phyloP scores from a whole-genome alignment of 2,113 vertebrate species.

The Scomber colias region DNA sequence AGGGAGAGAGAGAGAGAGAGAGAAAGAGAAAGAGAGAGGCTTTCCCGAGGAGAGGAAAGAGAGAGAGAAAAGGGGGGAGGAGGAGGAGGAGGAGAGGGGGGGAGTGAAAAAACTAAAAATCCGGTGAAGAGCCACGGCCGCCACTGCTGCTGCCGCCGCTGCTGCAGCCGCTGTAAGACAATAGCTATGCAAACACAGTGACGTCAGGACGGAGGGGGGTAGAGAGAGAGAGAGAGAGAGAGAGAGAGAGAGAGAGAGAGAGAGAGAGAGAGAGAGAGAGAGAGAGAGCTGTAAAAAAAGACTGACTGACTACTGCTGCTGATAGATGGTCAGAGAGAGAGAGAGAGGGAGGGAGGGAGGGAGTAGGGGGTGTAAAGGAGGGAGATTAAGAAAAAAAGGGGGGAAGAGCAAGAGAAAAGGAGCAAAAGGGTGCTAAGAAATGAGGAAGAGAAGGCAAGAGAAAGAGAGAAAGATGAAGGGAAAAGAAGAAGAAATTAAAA shows the following conservation, averaged over 20 bases:
- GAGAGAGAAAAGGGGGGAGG: slow-evolving; percentile 2
- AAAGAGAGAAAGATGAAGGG: neutral
- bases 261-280: slow-evolving; percentile 20
- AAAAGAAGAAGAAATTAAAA: neutral
- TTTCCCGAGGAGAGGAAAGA: slow-evolving; percentile 69
- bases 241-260: slow-evolving; percentile 8
- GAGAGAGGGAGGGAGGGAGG: slow-evolving; percentile 48
- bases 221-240: slow-evolving; percentile 13
- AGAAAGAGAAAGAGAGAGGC: slow-evolving; percentile 53
- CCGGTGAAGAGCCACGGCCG: slow-evolving; percentile 73
- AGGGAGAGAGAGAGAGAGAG: slow-evolving; percentile 20
- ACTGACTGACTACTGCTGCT: slow-evolving; percentile 45
- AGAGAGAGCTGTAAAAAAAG: slow-evolving; percentile 40
- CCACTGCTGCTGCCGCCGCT: slow-evolving; percentile 76
- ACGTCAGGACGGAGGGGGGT: slow-evolving; percentile 85
- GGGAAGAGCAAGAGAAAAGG: neutral
- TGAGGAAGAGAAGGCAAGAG: slow-evolving; percentile 11
- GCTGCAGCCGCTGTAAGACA: slow-evolving; percentile 89
- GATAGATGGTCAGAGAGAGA: slow-evolving; percentile 80
- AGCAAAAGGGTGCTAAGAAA: slow-evolving; percentile 45
- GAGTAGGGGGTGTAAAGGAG: neutral
- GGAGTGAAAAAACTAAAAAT: slow-evolving; percentile 43
- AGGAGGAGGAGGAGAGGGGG: neutral
- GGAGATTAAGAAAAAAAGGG: neutral
- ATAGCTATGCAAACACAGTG: slow-evolving; percentile 92